Base-by-base conservation (phyloP, 2,888 invertebrate species). In the Meteorus colon region DNA sequence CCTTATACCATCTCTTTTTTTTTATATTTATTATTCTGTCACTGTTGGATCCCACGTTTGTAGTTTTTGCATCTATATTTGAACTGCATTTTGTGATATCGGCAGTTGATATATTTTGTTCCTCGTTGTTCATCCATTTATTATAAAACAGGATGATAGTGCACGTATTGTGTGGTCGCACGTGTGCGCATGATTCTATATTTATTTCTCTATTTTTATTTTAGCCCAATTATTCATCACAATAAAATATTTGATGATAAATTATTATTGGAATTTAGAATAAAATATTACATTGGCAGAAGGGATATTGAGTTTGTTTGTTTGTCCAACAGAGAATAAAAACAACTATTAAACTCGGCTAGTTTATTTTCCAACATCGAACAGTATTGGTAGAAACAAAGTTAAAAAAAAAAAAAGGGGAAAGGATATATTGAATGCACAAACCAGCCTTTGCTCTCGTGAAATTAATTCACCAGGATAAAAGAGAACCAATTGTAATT, bases 391-490 rank as follows among this genome's bases (percentile, higher is more conserved):
- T 2, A 55, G 3, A 51, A 19, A 19, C 3, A 55, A 24, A 6
- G n/a, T 19, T 1, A 19, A 55, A 55, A 55, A 19, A 55, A 55
- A 55, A 4, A 55, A n/a, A 0, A 6, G 24, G 24, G 4, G 24
- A 55, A 55, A 19, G 24, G 24, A 55, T 55, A 55, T 55, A 55
- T 55, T 24, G 19, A 4, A 55, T 55, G n/a, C 19, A 19, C 10
- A 55, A 8, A 55, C 55, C 55, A 24, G n/a, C 55, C 55, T 55
- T 55, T 19, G 24, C 55, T 8, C 19, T 55, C 48, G n/a, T 48
- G n/a, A 48, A 48, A 48, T 48, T 48, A 48, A 48, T 48, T 48
- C 48, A 48, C 48, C 48, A 48, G 48, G 48, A 48, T 48, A 48
- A 48, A 48, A 48, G 48, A 16, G 48, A 48, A 48, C n/a, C 48